Base-by-base conservation (phyloP, 1,140 invertebrate genomes). In the Aphelinus atriplicis region DNA sequence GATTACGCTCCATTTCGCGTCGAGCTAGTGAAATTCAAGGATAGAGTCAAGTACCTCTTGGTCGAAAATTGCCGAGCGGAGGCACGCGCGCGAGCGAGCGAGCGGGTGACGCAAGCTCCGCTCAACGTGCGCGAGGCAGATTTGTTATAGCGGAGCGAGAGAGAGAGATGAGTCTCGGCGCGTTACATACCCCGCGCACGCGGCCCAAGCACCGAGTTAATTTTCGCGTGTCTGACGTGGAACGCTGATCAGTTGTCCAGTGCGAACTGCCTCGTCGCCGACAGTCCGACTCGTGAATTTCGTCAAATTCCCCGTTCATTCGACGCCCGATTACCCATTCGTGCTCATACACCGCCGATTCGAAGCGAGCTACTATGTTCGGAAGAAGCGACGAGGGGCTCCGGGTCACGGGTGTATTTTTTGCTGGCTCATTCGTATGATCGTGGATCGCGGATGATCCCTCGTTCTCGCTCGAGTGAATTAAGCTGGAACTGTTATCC, bases 1-100 rank as follows among this genome's bases (percentile, higher is more conserved):
- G 79, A 80, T 80, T 76, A 78, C 69, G 75, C 75, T 70, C 66
- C 79, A 80, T 80, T 79, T 80, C 77, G 63, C 7, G 7, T 7
- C n/a, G 75, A 65, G 72, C 26, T 26, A 26, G 26, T 46, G 72
- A 80, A 78, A 80, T 80, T 80, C 80, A 80, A 80, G 80, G 80
- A 80, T 80, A 77, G 77, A 70, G 71, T 55, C 47, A 67, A 77
- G 74, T 73, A 71, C 60, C 56, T 50, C 70, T 50, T 68, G 60
- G 3, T 69, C 63, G 56, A 63, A 63, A 63, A 63, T 63, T 45
- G 3, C 45, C 61, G 26, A 26, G 26, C 26, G 46, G 58, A 5
- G 3, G 60, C 58, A 6, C 60, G 60, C 10, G 76, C 73, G 26
- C 26, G 26, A 26, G 26, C 26, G 26, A 26, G n/a, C 26, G 9